Conservation (phyloP, 2,797 vertebrate genomes). For the Gymnocypris eckloni region DNA sequence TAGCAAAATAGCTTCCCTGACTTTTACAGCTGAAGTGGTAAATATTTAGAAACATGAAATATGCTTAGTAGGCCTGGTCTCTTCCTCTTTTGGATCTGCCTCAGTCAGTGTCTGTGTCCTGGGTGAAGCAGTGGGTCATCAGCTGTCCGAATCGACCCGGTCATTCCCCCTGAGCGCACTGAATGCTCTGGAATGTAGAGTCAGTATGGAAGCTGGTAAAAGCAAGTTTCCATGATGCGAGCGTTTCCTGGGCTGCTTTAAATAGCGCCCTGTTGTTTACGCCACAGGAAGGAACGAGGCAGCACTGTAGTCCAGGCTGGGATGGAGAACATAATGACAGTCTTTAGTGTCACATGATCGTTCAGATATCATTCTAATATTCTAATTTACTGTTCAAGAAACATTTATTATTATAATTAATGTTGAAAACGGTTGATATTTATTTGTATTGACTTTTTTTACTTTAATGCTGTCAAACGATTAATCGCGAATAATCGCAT, state of each 20-base stretch:
- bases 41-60: background rate
- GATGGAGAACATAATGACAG: background rate
- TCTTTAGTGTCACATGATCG: too few relatives aligned
- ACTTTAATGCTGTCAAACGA: too few relatives aligned
- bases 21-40: background rate
- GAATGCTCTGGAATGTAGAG: conserved; percentile 59
- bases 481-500: too few relatives aligned
- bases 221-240: conserved; percentile 80
- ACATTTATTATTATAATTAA: too few relatives aligned
- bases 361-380: too few relatives aligned
- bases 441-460: too few relatives aligned
- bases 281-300: conserved; percentile 60
- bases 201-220: conserved; percentile 23
- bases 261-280: conserved; percentile 76
- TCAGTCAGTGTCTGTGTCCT: conserved; percentile 11
- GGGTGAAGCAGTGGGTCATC: background rate
- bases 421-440: too few relatives aligned
- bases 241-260: conserved; percentile 72
- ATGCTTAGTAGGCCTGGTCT: background rate
- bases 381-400: too few relatives aligned
- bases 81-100: background rate
- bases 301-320: conserved; percentile 6
- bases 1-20: background rate
- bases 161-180: conserved; percentile 26
- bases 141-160: conserved; percentile 7